These are phyloP conservation scores for Hozukius guyotensis DNA, from an alignment of 2,797 vertebrate species.

Conservation along the genomic window DNA sequence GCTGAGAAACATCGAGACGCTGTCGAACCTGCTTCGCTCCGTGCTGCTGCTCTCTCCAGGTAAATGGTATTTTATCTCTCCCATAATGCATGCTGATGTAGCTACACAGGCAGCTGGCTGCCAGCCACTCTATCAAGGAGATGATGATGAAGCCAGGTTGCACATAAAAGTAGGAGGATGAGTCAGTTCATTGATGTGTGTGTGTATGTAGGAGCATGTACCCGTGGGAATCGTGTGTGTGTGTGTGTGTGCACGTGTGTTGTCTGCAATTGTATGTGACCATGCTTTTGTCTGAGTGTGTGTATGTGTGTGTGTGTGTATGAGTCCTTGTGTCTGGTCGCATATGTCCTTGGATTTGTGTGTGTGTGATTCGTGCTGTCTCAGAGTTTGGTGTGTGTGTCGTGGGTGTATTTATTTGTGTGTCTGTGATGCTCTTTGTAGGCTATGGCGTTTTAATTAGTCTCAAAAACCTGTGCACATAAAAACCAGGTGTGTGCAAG, in stretches of 20 bases:
- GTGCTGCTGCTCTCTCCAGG: constrained; percentile 88
- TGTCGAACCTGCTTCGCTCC: constrained; percentile 91
- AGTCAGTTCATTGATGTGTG: constrained; percentile 30
- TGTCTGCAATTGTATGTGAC: too few relatives aligned
- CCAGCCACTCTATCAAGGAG: constrained; percentile 66
- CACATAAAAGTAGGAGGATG: constrained; percentile 66
- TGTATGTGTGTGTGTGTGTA: too few relatives aligned
- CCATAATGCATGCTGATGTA: constrained; percentile 68
- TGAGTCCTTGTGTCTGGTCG: neutral
- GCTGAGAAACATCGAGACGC: constrained; percentile 90
- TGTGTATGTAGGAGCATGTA: neutral
- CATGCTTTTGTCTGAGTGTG: too few relatives aligned
- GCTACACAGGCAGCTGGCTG: constrained; percentile 67
- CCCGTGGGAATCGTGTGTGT: constrained; percentile 24
- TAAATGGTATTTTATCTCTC: constrained; percentile 72
- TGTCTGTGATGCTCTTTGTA: too few relatives aligned
- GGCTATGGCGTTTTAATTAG: too few relatives aligned
- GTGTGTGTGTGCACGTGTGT: neutral
- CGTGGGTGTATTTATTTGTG: neutral
- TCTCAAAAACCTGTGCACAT: too few relatives aligned
- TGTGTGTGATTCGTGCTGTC: neutral
- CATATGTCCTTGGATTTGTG: neutral
- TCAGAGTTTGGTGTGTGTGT: neutral
- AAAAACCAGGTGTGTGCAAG: too few relatives aligned
- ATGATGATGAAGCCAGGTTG: constrained; percentile 65